phyloP scores from a whole-genome alignment of 1,140 invertebrate genomes.

The Rhagoletis zephyria region DNA sequence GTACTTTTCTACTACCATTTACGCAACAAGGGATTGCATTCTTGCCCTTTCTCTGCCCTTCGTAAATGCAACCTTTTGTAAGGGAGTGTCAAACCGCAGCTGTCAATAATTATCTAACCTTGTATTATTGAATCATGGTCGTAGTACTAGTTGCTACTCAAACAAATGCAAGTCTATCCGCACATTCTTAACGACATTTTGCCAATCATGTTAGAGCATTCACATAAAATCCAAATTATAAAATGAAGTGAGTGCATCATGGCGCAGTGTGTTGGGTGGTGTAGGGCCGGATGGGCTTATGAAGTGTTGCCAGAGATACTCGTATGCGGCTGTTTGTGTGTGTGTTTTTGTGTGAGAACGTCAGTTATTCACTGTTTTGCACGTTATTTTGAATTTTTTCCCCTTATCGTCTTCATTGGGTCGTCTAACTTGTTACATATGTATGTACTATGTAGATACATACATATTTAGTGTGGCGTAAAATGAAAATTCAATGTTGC shows the following conservation, averaged over 20 bases:
- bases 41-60: too few species aligned
- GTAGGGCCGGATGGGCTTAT: too few species aligned
- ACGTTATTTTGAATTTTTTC: not conserved
- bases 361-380: constrained; percentile 2
- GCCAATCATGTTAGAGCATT: constrained; percentile 46
- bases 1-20: too few species aligned
- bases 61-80: too few species aligned
- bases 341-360: not conserved
- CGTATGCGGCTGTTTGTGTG: not conserved
- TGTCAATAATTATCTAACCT: too few species aligned
- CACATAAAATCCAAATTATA: constrained; percentile 45
- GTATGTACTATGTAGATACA: too few species aligned
- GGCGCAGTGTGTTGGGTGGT: too few species aligned
- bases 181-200: constrained; percentile 47
- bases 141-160: not conserved
- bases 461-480: not conserved
- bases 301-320: not conserved
- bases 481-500: constrained; percentile 31
- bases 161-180: constrained; percentile 8
- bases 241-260: not conserved
- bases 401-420: not conserved
- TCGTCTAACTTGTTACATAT: not conserved
- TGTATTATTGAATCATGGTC: too few species aligned
- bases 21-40: too few species aligned
- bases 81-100: too few species aligned